Conservation (phyloP, 92 coral and sea anemone species). For the Zoanthus solanderi region DNA sequence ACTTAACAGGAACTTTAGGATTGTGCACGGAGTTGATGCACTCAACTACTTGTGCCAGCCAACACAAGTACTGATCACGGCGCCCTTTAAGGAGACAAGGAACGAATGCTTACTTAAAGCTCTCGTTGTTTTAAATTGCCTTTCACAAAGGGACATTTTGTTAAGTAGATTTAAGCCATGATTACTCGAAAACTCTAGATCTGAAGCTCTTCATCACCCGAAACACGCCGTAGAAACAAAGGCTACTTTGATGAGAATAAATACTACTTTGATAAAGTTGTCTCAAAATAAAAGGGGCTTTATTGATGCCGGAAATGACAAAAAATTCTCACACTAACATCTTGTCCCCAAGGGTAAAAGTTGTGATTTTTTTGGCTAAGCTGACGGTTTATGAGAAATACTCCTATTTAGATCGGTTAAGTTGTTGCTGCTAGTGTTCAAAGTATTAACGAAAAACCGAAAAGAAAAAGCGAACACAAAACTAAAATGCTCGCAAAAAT, state of each 20-base stretch:
- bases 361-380: conserved; percentile 17
- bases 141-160: not conserved
- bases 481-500: not conserved
- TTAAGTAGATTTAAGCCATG: not conserved
- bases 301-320: not conserved
- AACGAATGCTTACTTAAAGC: conserved; percentile 38
- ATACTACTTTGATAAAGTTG: not conserved
- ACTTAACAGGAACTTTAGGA: conserved; percentile 42
- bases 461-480: conserved; percentile 50
- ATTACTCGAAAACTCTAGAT: not conserved
- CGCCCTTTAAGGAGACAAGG: not conserved
- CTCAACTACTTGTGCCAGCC: conserved; percentile 54
- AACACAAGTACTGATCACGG: conserved; percentile 26
- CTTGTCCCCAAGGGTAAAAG: not conserved
- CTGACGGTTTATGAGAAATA: conserved; percentile 13
- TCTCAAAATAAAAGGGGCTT: not conserved
- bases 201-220: not conserved
- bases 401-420: conserved; percentile 24
- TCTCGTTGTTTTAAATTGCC: conserved; percentile 33
- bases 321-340: not conserved
- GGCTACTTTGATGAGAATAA: not conserved
- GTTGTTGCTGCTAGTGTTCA: conserved; percentile 44
- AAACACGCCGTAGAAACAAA: not conserved
- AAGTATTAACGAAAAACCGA: conserved; percentile 54
- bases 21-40: conserved; percentile 50